Conservation (phyloP, 2,797 vertebrate genomes). For the Sebastes cheni region DNA sequence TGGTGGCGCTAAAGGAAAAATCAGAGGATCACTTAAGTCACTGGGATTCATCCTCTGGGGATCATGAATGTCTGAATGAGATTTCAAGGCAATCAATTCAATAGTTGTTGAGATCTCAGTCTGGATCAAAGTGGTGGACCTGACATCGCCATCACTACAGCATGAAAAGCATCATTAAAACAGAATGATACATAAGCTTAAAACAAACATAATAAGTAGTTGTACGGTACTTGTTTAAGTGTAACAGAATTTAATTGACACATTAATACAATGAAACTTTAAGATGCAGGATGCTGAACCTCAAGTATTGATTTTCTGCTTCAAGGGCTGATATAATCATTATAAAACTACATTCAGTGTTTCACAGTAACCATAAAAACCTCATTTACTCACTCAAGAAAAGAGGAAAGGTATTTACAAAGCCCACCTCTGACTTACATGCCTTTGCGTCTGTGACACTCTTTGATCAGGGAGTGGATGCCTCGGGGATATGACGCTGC, state of each 20-base stretch:
- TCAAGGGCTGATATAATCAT: neutral
- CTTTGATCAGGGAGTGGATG: slow-evolving; percentile 34
- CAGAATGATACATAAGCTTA: neutral
- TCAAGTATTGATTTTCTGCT: neutral
- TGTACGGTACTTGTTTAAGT: neutral
- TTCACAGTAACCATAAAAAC: neutral
- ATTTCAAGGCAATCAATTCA: neutral
- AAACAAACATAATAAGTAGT: neutral
- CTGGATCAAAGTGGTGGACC: neutral
- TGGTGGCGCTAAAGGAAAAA: neutral
- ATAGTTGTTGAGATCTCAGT: neutral
- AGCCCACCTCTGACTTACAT: slow-evolving; percentile 3
- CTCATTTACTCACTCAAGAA: neutral
- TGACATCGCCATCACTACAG: neutral
- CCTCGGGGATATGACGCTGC: slow-evolving; percentile 12
- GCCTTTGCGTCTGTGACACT: neutral
- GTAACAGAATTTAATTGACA: neutral
- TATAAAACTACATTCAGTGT: neutral
- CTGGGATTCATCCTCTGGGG: neutral
- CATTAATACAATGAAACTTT: neutral
- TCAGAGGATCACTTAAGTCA: neutral
- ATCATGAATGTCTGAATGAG: neutral
- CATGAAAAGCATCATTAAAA: neutral
- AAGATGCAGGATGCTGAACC: neutral
- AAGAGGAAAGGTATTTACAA: slow-evolving; percentile 12